These are phyloP conservation scores for Stigmatopora argus DNA, from an alignment of 2,113 vertebrate species.

Conservation along the genomic window DNA sequence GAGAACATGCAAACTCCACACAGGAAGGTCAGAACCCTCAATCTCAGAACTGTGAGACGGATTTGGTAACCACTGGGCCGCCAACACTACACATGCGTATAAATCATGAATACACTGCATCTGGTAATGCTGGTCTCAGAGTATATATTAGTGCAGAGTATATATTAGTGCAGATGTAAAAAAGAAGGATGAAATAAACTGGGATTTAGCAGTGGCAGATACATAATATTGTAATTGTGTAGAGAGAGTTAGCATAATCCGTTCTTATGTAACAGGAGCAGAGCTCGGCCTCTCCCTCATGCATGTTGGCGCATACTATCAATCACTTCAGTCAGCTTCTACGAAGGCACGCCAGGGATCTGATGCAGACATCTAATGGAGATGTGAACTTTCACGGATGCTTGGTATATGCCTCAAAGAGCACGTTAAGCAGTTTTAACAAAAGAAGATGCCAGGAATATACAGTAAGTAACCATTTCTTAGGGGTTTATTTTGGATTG, in stretches of 20 bases:
- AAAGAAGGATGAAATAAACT: conserved; percentile 23
- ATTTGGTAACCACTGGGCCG: no score
- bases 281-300: conserved; percentile 20
- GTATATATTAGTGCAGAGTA: conserved; percentile 8
- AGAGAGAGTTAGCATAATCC: conserved; percentile 55
- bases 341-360: conserved; percentile 11
- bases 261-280: conserved; percentile 55
- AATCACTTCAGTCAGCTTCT: conserved; percentile 17
- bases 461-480: conserved; percentile 21
- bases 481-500: not conserved
- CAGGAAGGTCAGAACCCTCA: no score
- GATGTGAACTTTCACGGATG: not conserved
- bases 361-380: conserved; percentile 6
- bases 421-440: conserved; percentile 1
- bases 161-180: conserved; percentile 17
- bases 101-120: no score
- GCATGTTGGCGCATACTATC: conserved; percentile 10
- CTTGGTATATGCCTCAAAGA: conserved; percentile 3
- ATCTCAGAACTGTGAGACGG: no score
- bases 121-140: not conserved
- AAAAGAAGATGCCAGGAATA: conserved; percentile 18
- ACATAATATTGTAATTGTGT: conserved; percentile 34
- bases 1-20: no score
- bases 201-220: conserved; percentile 39
- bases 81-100: no score